Evolutionary conservation across 2,888 invertebrate species (phyloP).

Genomic region (Nomada fabriciana): DNA sequence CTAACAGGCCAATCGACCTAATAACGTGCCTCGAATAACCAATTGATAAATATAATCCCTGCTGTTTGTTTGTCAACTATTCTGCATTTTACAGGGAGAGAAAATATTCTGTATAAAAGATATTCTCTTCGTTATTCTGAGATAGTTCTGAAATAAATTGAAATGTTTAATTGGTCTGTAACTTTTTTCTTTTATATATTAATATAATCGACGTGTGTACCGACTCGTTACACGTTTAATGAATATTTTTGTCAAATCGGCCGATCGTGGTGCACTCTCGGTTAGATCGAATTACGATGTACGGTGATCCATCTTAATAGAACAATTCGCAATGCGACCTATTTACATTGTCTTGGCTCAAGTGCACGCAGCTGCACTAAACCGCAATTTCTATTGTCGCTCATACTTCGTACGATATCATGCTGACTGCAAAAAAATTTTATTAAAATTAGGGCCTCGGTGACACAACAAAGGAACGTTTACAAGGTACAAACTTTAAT

Average conservation of each 20-base stretch:
- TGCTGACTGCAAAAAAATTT: constrained; percentile 24
- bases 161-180: too few relatives aligned
- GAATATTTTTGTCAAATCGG: background rate
- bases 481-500: too few relatives aligned
- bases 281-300: constrained; percentile 52
- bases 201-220: too few relatives aligned
- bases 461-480: too few relatives aligned
- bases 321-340: constrained; percentile 57
- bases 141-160: too few relatives aligned
- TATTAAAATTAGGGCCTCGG: too few relatives aligned
- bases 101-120: background rate
- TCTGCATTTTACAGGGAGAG: background rate
- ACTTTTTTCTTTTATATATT: too few relatives aligned
- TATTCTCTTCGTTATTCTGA: background rate
- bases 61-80: constrained; percentile 1
- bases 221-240: background rate
- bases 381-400: constrained; percentile 34
- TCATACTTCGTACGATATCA: constrained; percentile 25
- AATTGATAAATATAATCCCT: constrained; percentile 21
- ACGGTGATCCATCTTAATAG: constrained; percentile 51
- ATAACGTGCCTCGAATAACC: constrained; percentile 30
- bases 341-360: constrained; percentile 60
- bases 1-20: constrained; percentile 40
- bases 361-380: constrained; percentile 53
- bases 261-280: background rate